Evolutionary conservation across 2,888 invertebrate species (phyloP).

Genomic region (Hirtodrosophila confusa): DNA sequence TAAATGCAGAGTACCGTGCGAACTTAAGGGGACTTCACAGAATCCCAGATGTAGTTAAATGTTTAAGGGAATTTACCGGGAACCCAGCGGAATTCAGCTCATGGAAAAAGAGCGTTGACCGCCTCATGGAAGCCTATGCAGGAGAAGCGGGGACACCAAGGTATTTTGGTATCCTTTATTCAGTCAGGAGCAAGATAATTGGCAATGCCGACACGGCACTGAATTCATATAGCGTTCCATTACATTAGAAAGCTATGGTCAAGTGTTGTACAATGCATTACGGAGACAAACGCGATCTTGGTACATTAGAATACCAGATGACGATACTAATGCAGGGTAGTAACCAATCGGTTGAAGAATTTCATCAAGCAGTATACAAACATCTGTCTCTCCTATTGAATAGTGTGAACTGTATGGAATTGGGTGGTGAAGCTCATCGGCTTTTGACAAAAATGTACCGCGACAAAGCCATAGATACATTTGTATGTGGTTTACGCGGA

Average conservation of each 20-base stretch:
- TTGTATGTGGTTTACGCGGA: background rate
- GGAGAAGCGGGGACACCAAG: background rate
- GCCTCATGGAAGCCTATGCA: background rate
- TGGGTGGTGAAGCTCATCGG: constrained; percentile 3
- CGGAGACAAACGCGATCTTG: too few relatives aligned
- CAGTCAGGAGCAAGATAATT: background rate
- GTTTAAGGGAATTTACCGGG: background rate
- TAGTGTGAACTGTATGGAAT: constrained; percentile 1
- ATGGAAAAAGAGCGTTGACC: background rate
- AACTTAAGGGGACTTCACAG: background rate
- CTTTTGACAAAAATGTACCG: too few relatives aligned
- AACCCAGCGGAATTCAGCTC: background rate
- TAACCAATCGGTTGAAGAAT: too few relatives aligned
- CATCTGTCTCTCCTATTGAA: background rate
- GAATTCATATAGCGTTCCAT: background rate
- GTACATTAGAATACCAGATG: too few relatives aligned
- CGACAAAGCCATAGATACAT: constrained; percentile 1
- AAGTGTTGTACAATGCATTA: background rate
- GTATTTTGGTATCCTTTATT: background rate
- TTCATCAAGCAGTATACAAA: background rate
- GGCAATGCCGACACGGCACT: background rate
- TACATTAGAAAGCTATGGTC: background rate
- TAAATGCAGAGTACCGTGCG: too few relatives aligned
- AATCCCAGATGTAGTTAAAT: background rate
- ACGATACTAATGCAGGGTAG: too few relatives aligned